phyloP scores from a whole-genome alignment of 1,140 invertebrate species.

The Chionoecetes opilio region DNA sequence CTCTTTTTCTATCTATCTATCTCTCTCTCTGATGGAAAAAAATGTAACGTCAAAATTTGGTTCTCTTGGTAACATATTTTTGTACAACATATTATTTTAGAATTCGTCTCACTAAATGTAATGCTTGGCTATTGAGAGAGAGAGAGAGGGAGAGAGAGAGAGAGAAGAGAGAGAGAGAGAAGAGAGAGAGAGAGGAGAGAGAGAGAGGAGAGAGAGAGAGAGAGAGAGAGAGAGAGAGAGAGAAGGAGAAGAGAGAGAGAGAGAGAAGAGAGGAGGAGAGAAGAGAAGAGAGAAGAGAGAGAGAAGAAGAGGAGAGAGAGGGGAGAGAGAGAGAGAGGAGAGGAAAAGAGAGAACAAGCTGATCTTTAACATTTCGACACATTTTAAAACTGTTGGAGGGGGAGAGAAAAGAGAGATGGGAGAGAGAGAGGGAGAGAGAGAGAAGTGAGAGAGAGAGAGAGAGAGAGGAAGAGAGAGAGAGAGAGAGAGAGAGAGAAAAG shows the following conservation, averaged over 20 bases:
- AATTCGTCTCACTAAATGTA: neutral
- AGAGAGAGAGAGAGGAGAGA: too few species aligned
- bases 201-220: too few species aligned
- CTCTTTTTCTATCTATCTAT: neutral
- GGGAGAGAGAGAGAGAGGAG: neutral
- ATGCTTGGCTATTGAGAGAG: neutral
- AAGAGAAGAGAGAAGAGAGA: neutral
- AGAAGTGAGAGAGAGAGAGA: too few species aligned
- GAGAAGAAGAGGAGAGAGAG: neutral
- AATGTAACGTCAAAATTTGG: neutral
- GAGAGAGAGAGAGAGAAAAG: too few species aligned
- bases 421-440: too few species aligned
- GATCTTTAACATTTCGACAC: too few species aligned
- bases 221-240: too few species aligned
- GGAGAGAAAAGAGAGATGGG: too few species aligned
- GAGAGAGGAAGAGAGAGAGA: too few species aligned
- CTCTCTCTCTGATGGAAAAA: neutral
- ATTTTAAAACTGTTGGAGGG: too few species aligned
- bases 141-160: neutral
- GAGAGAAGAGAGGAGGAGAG: neutral
- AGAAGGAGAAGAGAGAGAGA: too few species aligned
- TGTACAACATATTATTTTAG: neutral
- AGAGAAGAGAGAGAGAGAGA: neutral
- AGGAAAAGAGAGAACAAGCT: neutral
- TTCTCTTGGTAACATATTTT: too few species aligned